A percentile compares a stretch with the other conserved stretches of the same genome.
These are phyloP conservation scores for Phrynosoma platyrhinos DNA, from an alignment of 2,113 vertebrate genomes.

Conservation along the genomic window DNA sequence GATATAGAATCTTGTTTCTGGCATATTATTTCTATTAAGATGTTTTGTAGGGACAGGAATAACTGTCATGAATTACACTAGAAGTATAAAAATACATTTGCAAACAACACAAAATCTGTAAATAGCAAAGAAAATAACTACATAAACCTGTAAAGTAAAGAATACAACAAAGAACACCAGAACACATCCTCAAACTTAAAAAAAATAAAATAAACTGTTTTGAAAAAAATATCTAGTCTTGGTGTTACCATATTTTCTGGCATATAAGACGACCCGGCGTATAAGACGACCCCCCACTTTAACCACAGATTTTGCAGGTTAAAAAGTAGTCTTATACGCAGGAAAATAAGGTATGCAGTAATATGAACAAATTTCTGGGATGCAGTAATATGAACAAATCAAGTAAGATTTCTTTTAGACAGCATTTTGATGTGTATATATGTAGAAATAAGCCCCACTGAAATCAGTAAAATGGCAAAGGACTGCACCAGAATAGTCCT, in stretches of 20 bases:
- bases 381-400: slow-evolving; percentile 43
- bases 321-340: no score
- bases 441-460: background rate
- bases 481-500: slow-evolving; percentile 13
- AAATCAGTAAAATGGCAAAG: background rate
- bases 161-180: background rate
- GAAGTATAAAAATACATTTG: background rate
- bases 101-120: slow-evolving; percentile 14
- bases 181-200: background rate
- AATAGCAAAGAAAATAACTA: background rate
- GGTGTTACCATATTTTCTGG: no score
- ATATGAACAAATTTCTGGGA: no score
- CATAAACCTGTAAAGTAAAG: background rate
- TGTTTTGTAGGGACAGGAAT: background rate
- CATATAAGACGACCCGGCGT: no score
- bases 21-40: no score
- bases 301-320: no score
- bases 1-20: background rate
- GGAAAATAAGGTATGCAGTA: no score
- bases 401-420: slow-evolving; percentile 7
- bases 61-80: background rate
- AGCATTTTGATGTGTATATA: background rate
- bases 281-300: no score
- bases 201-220: background rate
- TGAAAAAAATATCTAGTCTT: background rate